Percentiles rank a stretch among this genome's conserved stretches.
Evolutionary conservation across 2,113 vertebrate species (phyloP).

Genomic region (Thymallus thymallus): DNA sequence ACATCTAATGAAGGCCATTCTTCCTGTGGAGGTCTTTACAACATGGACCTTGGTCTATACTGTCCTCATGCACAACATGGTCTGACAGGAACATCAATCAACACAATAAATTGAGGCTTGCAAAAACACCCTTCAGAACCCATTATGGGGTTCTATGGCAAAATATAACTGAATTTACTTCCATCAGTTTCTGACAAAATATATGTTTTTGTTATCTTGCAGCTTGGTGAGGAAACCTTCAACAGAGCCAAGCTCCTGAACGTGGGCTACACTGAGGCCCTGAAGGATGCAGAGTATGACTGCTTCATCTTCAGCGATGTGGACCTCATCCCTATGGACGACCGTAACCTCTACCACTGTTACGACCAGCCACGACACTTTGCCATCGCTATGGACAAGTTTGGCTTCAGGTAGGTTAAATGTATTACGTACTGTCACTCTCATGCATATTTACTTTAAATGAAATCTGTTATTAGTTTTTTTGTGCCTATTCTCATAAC

Average conservation of each 20-base stretch:
- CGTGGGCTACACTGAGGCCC: constrained; percentile 89
- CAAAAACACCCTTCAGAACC: too few relatives aligned
- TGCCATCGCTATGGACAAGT: constrained; percentile 93
- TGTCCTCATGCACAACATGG: background rate
- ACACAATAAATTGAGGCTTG: too few relatives aligned
- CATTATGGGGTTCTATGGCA: background rate
- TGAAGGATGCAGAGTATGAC: constrained; percentile 90
- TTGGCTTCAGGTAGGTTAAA: constrained; percentile 75
- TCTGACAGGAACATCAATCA: background rate
- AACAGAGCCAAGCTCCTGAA: constrained; percentile 96
- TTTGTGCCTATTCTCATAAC: too few relatives aligned
- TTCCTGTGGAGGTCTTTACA: too few relatives aligned
- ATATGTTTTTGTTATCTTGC: constrained; percentile 24
- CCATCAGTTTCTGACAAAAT: too few relatives aligned
- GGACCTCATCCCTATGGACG: constrained; percentile 98
- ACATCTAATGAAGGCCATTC: too few relatives aligned
- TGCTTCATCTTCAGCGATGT: constrained; percentile 99
- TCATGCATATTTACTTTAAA: too few relatives aligned
- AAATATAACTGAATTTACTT: background rate
- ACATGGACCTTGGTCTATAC: too few relatives aligned
- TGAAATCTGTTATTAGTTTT: too few relatives aligned
- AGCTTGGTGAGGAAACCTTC: constrained; percentile 96
- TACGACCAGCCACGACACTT: constrained; percentile 97
- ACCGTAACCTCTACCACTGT: constrained; percentile 97
- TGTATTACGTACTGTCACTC: background rate